These are phyloP conservation scores for Eulemur coronatus DNA, from an alignment of 2,797 vertebrate genomes.

Conservation along the genomic window DNA sequence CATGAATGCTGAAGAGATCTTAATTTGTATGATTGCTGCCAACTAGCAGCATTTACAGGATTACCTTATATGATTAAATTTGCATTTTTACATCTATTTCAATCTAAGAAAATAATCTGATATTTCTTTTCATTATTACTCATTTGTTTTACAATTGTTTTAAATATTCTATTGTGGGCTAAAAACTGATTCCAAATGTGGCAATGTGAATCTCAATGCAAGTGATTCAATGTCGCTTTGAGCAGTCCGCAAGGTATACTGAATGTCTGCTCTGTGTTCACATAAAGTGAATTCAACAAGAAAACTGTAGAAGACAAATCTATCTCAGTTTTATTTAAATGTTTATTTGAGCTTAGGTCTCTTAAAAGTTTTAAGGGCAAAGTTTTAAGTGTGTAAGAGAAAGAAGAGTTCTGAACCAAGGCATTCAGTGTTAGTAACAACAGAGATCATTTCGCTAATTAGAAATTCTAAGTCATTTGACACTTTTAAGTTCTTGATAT, in stretches of 20 bases:
- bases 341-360: background rate
- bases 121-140: background rate
- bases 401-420: background rate
- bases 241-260: background rate
- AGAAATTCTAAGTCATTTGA: background rate
- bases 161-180: background rate
- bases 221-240: background rate
- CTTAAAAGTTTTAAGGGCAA: background rate
- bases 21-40: background rate
- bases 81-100: constrained; percentile 38
- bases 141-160: background rate
- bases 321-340: background rate
- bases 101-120: background rate
- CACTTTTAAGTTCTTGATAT: background rate
- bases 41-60: constrained; percentile 12
- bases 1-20: background rate
- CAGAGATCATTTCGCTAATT: background rate
- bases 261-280: background rate
- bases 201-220: background rate
- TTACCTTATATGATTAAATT: constrained; percentile 5
- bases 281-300: background rate
- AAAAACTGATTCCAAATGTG: background rate
- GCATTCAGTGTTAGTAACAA: background rate
- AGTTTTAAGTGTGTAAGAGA: background rate
- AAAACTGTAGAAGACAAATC: background rate